Conservation (phyloP, 2,797 vertebrate species). For the Danio tinwini region DNA sequence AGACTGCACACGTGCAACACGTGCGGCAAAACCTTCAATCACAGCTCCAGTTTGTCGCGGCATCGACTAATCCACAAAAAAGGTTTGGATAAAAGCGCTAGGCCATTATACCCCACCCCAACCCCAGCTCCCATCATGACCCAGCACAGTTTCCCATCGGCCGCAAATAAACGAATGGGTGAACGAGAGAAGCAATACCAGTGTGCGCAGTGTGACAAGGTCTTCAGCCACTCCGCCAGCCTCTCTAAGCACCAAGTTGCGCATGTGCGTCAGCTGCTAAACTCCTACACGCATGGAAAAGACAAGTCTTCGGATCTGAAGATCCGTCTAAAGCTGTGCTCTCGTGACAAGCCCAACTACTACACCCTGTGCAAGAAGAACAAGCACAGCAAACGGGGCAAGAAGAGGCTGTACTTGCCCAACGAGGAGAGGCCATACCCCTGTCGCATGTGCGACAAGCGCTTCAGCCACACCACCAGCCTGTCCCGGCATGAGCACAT, state of each 20-base stretch:
- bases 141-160: conserved; percentile 59
- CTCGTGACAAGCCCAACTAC: conserved; percentile 80
- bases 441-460: conserved; percentile 71
- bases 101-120: conserved; percentile 30
- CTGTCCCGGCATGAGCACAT: conserved; percentile 72
- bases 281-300: conserved; percentile 75
- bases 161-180: conserved; percentile 30
- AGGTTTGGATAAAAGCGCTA: conserved; percentile 70
- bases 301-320: conserved; percentile 80
- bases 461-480: conserved; percentile 72
- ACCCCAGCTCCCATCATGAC: conserved; percentile 59
- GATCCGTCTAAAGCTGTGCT: conserved; percentile 82
- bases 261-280: conserved; percentile 78
- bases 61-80: conserved; percentile 80
- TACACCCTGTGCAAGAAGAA: conserved; percentile 82
- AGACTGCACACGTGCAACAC: conserved; percentile 75
- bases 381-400: conserved; percentile 67
- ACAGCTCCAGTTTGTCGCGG: conserved; percentile 79
- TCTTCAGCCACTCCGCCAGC: conserved; percentile 76
- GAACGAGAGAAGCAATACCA: conserved; percentile 76
- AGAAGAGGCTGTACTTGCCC: conserved; percentile 46
- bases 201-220: conserved; percentile 80
- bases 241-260: conserved; percentile 79
- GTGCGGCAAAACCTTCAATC: conserved; percentile 81
- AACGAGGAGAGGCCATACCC: conserved; percentile 60